Evolutionary conservation across 1,140 invertebrate species (phyloP), one percentile per base, ranked within the genome.

Genomic region (Drosophila nebulosa): DNA sequence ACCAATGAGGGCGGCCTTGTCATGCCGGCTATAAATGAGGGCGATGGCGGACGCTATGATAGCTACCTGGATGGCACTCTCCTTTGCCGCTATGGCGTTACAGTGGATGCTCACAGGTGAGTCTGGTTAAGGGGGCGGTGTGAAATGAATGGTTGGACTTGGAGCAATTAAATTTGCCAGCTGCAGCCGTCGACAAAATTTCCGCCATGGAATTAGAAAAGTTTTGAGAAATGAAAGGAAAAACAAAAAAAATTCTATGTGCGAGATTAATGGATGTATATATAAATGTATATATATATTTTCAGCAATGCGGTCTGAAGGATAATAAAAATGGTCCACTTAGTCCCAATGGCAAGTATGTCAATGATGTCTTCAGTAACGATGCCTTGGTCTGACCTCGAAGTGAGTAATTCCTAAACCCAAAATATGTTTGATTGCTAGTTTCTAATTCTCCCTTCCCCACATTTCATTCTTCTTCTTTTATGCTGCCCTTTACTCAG

Each of bases 1-100:
- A 96, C 95, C 1, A 93, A 94, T 26, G 95, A 96, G 83, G 93
- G 94, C 74, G 95, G 95, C 0, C 89, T 96, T 65, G 95, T 96
- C n/a, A 92, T 96, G 64, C 90, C 96, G 77, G 94, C 94, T 30
- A 94, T 96, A 55, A 94, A 93, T 60, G 95, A 95, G 89, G 93
- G 93, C 60, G 95, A 96, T 90, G 93, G 93, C 63, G 95, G 95
- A 18, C 93, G 94, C 55, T 95, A 95, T 90, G 94, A 95, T 89
- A 95, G 95, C 92, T 94, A 94, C 84, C 93, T 95, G 81, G 94
- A 95, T 57, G 93, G 93, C 10, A 93, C 94, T 24, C 94, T 95
- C 57, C 92, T 95, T 16, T 95, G 94, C 79, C 94, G 93, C 53
- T 96, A 95, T 75, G 95, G 95, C 83, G 93, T 96, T 61, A 94